A percentile compares a stretch with the other conserved stretches of the same genome.
Evolutionary conservation across 2,888 invertebrate species (phyloP).

Genomic region (Ferrisia virgata): DNA sequence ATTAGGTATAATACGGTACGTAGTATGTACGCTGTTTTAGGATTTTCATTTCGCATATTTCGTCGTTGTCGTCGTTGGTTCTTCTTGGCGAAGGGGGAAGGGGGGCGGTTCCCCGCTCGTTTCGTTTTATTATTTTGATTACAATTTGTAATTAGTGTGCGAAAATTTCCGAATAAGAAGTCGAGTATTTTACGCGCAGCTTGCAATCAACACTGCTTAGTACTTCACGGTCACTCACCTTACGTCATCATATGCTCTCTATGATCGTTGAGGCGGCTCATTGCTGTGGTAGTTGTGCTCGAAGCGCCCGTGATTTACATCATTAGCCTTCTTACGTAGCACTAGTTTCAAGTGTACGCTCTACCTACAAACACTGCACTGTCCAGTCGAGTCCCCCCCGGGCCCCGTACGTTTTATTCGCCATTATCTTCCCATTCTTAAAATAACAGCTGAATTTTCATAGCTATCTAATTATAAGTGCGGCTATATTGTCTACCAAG

Average conservation of each 20-base stretch:
- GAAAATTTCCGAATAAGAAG: not conserved
- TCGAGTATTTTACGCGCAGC: not conserved
- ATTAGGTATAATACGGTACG: not conserved
- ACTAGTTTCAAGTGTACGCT: not conserved
- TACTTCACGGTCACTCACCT: conserved; percentile 22
- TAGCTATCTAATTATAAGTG: not conserved
- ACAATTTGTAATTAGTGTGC: not conserved
- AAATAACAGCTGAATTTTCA: conserved; percentile 15
- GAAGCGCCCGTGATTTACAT: conserved; percentile 1
- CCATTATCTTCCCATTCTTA: not conserved
- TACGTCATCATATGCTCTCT: not conserved
- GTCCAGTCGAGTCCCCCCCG: not conserved
- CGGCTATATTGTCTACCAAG: not conserved
- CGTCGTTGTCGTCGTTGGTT: not conserved
- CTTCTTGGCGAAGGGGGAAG: too few species aligned
- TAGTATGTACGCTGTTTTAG: not conserved
- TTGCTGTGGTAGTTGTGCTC: not conserved
- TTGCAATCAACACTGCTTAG: not conserved
- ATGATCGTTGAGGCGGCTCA: not conserved
- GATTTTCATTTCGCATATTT: not conserved
- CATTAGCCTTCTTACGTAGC: not conserved
- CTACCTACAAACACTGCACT: not conserved
- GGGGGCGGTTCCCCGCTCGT: not conserved
- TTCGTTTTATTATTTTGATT: not conserved
- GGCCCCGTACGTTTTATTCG: not conserved